A percentile compares a stretch with the other conserved stretches of the same genome.
phyloP scores from a whole-genome alignment of 2,797 vertebrate genomes.

The Anguilla marmorata region DNA sequence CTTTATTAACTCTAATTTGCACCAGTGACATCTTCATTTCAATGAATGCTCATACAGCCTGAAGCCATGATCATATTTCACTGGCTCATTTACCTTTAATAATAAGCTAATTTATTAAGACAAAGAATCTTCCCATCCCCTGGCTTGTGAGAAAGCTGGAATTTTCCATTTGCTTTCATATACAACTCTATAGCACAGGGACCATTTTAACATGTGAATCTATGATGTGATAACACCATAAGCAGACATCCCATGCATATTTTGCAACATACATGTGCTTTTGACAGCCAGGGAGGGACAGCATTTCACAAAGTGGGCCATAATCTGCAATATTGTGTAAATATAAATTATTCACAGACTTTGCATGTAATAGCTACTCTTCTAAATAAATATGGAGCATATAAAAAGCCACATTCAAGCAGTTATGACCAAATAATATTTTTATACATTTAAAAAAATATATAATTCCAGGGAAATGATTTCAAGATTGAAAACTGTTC shows the following conservation, averaged over 20 bases:
- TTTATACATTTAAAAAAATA: background rate
- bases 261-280: slow-evolving; percentile 27
- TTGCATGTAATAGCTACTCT: background rate
- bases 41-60: background rate
- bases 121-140: background rate
- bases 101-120: background rate
- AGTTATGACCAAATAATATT: background rate
- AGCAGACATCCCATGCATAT: slow-evolving; percentile 14
- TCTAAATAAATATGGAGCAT: background rate
- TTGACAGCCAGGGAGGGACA: background rate
- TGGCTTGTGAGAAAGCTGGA: background rate
- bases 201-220: slow-evolving; percentile 37
- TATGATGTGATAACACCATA: slow-evolving; percentile 22
- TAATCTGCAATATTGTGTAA: background rate
- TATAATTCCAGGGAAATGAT: background rate
- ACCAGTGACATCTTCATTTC: background rate
- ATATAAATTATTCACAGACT: background rate
- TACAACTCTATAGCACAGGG: slow-evolving; percentile 30
- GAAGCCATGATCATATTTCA: background rate
- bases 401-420: background rate
- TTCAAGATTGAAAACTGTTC: background rate
- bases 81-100: background rate
- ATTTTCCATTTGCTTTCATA: background rate
- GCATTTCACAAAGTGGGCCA: background rate
- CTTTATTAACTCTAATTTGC: background rate